Evolutionary conservation across 2,113 vertebrate species (phyloP).

Genomic region (Osmerus mordax): DNA sequence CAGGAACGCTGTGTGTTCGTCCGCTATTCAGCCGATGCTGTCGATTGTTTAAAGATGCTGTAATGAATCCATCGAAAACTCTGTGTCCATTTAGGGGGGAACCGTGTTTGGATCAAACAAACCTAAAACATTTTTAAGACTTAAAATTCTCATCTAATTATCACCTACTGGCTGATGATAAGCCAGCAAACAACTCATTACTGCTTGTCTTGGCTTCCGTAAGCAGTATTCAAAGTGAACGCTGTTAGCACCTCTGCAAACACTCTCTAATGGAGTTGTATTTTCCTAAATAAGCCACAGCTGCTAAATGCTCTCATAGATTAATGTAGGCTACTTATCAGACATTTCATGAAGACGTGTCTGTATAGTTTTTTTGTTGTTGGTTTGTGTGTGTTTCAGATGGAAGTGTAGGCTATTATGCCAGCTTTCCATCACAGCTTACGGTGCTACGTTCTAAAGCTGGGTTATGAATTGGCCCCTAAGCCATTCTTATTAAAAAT

Average conservation of each 20-base stretch:
- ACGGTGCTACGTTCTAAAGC: not conserved
- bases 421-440: conserved; percentile 20
- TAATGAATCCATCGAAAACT: conserved; percentile 81
- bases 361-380: not conserved
- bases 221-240: conserved; percentile 47
- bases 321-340: conserved; percentile 15
- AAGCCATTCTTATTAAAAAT: conserved; percentile 6
- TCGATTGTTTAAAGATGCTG: conserved; percentile 76
- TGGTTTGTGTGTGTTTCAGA: not conserved
- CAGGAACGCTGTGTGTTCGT: conserved; percentile 27
- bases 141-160: conserved; percentile 87
- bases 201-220: conserved; percentile 78
- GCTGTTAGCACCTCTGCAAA: conserved; percentile 49
- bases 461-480: not conserved
- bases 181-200: conserved; percentile 85
- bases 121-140: conserved; percentile 61
- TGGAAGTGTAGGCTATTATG: not conserved
- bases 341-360: conserved; percentile 1
- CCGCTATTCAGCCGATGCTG: conserved; percentile 17
- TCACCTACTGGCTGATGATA: conserved; percentile 85
- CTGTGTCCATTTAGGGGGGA: conserved; percentile 77
- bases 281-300: conserved; percentile 43
- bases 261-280: conserved; percentile 44
- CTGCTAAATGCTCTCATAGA: conserved; percentile 36
- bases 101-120: conserved; percentile 83